Percentiles rank a stretch among this genome's conserved stretches.
These are phyloP conservation scores for Scatophagus argus DNA, from an alignment of 2,113 vertebrate species.

Conservation along the genomic window DNA sequence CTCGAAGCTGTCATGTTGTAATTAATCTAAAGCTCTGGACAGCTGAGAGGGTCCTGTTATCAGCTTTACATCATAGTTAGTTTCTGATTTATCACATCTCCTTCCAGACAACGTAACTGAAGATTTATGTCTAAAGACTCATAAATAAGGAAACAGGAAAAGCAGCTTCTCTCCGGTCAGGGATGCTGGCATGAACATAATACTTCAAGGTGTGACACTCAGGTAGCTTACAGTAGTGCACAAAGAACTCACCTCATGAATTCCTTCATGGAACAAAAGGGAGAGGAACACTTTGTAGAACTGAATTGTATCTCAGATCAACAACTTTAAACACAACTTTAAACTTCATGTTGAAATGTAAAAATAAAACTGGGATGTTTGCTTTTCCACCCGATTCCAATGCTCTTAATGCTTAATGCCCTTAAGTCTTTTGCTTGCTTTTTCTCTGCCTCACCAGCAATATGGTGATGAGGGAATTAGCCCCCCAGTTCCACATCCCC, in stretches of 20 bases:
- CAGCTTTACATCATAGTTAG: constrained; percentile 28
- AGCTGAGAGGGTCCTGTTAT: neutral
- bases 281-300: no score
- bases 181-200: neutral
- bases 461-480: constrained; percentile 97
- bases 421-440: neutral
- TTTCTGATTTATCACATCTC: constrained; percentile 41
- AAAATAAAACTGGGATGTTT: neutral
- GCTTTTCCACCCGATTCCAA: neutral
- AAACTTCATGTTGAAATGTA: neutral
- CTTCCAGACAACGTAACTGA: constrained; percentile 2
- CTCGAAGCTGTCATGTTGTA: constrained; percentile 4
- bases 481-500: constrained; percentile 96
- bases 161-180: neutral
- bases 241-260: no score
- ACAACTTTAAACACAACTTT: neutral
- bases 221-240: neutral
- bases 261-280: no score
- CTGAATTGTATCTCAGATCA: neutral
- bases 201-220: neutral
- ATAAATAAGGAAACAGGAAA: neutral
- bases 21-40: neutral
- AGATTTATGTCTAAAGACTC: neutral
- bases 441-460: constrained; percentile 84
- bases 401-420: neutral